Conservation (phyloP, 2,113 vertebrate species). For the Cygnus atratus region DNA sequence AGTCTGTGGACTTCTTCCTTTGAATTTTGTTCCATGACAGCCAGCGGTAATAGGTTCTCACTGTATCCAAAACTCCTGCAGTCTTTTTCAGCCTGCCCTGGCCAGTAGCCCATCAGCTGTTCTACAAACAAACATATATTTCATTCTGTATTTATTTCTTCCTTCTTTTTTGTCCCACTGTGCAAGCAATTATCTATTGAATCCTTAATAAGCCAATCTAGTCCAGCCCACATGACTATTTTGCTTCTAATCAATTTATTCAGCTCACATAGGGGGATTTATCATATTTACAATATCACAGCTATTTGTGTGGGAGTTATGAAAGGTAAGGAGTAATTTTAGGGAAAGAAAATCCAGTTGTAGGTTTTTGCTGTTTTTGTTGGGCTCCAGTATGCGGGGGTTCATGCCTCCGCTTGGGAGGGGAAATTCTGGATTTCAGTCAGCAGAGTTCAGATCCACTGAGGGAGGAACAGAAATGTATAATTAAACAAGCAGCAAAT, state of each 20-base stretch:
- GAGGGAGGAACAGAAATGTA: slow-evolving; percentile 18
- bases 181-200: slow-evolving; percentile 64
- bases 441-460: slow-evolving; percentile 18
- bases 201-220: slow-evolving; percentile 69
- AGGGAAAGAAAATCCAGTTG: slow-evolving; percentile 35
- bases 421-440: slow-evolving; percentile 10
- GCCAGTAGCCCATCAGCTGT: neutral
- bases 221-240: slow-evolving; percentile 67
- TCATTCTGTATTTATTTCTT: slow-evolving; percentile 31
- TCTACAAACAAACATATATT: neutral
- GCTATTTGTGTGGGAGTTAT: slow-evolving; percentile 55
- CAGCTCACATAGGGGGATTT: slow-evolving; percentile 58
- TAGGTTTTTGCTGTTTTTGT: slow-evolving; percentile 5
- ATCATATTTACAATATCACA: slow-evolving; percentile 75
- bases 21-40: slow-evolving; percentile 5
- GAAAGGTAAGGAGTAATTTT: slow-evolving; percentile 56
- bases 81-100: neutral
- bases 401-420: neutral
- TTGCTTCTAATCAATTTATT: slow-evolving; percentile 73
- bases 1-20: neutral
- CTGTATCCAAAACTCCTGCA: slow-evolving; percentile 33
- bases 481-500: slow-evolving; percentile 23
- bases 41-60: neutral
- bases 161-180: slow-evolving; percentile 37
- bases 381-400: neutral